Evolutionary conservation across 2,797 vertebrate species (phyloP), one percentile per base, ranked within the genome.

Genomic region (Pelobates cultripes): DNA sequence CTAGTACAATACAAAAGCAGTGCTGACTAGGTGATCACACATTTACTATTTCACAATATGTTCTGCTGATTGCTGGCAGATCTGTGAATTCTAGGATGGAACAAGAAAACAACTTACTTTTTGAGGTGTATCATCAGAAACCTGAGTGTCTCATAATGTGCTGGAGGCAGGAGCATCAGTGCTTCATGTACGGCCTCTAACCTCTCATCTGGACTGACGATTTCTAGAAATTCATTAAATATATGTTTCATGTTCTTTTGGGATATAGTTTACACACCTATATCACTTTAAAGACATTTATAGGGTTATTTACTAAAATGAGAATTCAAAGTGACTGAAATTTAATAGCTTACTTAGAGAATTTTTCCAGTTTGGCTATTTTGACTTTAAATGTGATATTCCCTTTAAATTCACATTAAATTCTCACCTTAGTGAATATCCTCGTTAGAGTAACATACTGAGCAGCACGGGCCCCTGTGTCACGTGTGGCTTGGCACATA

Each of bases 141-240:
- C 78, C 97, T 94, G 68, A 99, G 94, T 12, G 98, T 98, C 92
- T 99, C 98, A 0, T 96, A 96, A 90, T 99, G 98, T 64, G 98
- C 98, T 2, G 97, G 97, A 28, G 98, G 98, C 83, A 99, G 96
- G 88, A 97, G 91, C 90, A 99, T 91, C 88, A 99, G 88, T 79
- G 93, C 91, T 80, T 99, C 98, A 4, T 99, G 97, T 87, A 99
- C 90, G 2, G 96, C 97, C 93, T 99, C 98, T 88, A 99, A 92
- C 88, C 97, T 94, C 89, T 96, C 95, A 60, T 99, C 98, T 42
- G 94, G 91, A 85, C 94, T 96, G 85, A 91, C 89, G 88, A 96
- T 93, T 93, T 97, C 98, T 99, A 81, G 51, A 85, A 85, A 83
- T 42, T 87, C 14, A 57, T 57, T 0, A 61, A 61, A 61, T n/a